Conservation (phyloP, 2,113 vertebrate species). For the Trematocara nigrifrons region DNA sequence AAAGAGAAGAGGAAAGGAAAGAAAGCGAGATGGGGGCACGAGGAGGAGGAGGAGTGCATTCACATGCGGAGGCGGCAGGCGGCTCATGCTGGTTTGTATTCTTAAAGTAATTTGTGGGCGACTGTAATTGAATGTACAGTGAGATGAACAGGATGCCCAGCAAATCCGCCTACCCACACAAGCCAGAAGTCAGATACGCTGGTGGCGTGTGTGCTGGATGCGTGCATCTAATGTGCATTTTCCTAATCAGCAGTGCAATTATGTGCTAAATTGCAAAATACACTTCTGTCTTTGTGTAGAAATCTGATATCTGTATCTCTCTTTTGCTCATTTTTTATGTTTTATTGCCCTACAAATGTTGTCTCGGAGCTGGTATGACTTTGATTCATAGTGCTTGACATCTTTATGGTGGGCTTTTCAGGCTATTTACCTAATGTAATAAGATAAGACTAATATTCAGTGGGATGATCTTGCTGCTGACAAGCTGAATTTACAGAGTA, state of each 20-base stretch:
- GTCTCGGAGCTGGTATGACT: not conserved
- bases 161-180: slow-evolving; percentile 56
- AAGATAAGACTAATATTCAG: slow-evolving; percentile 25
- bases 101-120: slow-evolving; percentile 58
- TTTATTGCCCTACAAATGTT: not conserved
- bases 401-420: slow-evolving; percentile 1
- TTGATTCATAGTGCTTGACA: not conserved
- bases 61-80: slow-evolving; percentile 40
- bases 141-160: slow-evolving; percentile 50
- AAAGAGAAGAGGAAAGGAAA: slow-evolving; percentile 6
- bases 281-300: not conserved
- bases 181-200: slow-evolving; percentile 31
- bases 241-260: slow-evolving; percentile 27
- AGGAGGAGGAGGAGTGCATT: slow-evolving; percentile 44
- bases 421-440: slow-evolving; percentile 23
- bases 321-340: not conserved
- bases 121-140: slow-evolving; percentile 66
- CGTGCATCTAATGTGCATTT: slow-evolving; percentile 2
- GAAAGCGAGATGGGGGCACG: slow-evolving; percentile 24
- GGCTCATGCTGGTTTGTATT: slow-evolving; percentile 46
- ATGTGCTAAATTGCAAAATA: slow-evolving; percentile 6
- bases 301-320: not conserved
- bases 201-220: not conserved
- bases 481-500: slow-evolving; percentile 4
- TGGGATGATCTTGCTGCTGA: slow-evolving; percentile 10